Conservation (phyloP, 2,113 vertebrate genomes). For the Eublepharis macularius region DNA sequence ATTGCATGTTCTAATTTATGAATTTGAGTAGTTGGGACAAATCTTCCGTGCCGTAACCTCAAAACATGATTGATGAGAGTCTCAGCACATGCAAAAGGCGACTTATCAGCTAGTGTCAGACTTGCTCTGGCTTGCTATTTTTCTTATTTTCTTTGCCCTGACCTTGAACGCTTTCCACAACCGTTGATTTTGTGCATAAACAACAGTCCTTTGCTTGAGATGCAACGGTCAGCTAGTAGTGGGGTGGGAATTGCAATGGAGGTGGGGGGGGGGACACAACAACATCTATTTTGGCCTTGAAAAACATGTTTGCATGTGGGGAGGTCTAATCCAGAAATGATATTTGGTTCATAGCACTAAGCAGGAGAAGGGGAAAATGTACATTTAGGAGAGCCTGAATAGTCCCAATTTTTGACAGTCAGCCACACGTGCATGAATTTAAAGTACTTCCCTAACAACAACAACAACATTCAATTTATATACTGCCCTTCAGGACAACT, state of each 20-base stretch:
- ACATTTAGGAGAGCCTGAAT: not conserved
- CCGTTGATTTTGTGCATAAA: slow-evolving; percentile 27
- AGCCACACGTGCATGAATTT: no score
- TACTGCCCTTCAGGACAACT: no score
- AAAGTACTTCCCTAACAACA: no score
- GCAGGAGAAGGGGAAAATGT: not conserved
- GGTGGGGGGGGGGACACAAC: fast-evolving
- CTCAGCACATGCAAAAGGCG: slow-evolving; percentile 17
- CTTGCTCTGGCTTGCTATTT: slow-evolving; percentile 31
- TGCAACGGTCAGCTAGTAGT: not conserved
- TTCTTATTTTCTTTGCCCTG: slow-evolving; percentile 52
- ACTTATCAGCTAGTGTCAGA: slow-evolving; percentile 42
- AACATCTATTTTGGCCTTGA: not conserved
- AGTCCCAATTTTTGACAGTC: not conserved
- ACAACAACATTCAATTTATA: no score
- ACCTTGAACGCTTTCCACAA: slow-evolving; percentile 50
- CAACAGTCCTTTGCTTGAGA: not conserved
- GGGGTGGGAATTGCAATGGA: not conserved
- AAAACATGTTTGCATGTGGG: not conserved
- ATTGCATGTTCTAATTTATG: slow-evolving; percentile 3
- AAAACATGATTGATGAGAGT: slow-evolving; percentile 53
- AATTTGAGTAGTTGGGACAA: slow-evolving; percentile 11
- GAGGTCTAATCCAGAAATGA: not conserved
- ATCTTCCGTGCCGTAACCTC: slow-evolving; percentile 12
- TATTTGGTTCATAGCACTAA: not conserved